Percentiles rank a stretch among this genome's conserved stretches.
phyloP scores from a whole-genome alignment of 1,140 invertebrate genomes.

The Antheraea pernyi region DNA sequence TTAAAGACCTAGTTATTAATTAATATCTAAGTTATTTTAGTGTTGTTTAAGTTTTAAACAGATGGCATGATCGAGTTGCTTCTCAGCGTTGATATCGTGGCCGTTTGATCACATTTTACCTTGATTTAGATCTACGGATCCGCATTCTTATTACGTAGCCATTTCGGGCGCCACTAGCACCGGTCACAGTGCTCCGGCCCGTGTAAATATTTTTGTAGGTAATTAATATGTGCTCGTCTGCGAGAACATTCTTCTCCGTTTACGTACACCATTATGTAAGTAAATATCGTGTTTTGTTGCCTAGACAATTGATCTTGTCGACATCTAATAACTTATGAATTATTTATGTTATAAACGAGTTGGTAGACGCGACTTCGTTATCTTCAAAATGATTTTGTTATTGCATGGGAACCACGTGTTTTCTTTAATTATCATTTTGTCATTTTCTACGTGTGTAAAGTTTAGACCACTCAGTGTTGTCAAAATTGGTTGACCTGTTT shows the following conservation, averaged over 20 bases:
- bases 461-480: too few relatives aligned
- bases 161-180: constrained; percentile 58
- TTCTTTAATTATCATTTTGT: too few relatives aligned
- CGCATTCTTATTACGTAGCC: constrained; percentile 72
- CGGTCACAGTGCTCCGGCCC: constrained; percentile 50
- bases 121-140: constrained; percentile 70
- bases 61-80: not conserved
- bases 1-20: not conserved
- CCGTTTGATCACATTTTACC: constrained; percentile 56
- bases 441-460: too few relatives aligned
- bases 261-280: constrained; percentile 18
- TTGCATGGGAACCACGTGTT: too few relatives aligned
- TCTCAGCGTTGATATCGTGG: constrained; percentile 38
- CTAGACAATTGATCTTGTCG: constrained; percentile 1
- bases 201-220: constrained; percentile 73
- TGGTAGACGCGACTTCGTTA: too few relatives aligned
- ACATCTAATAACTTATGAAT: not conserved
- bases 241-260: constrained; percentile 51
- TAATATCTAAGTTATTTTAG: not conserved
- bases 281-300: not conserved
- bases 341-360: not conserved
- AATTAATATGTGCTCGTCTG: constrained; percentile 67
- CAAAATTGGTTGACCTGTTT: too few relatives aligned
- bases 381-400: too few relatives aligned
- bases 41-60: not conserved